phyloP scores from a whole-genome alignment of 1,140 invertebrate species.

The Olivierus martensii region DNA sequence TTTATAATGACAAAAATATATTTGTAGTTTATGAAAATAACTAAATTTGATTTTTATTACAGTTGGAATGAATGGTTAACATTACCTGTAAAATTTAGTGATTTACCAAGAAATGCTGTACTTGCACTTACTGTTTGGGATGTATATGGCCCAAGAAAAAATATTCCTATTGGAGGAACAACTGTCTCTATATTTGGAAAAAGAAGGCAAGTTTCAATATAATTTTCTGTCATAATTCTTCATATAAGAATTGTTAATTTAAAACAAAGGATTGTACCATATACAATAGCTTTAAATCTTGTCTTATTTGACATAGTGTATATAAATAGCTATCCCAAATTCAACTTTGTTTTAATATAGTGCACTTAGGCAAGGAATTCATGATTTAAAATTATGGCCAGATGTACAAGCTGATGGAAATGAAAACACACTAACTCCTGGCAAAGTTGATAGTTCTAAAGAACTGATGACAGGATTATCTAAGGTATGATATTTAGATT shows the following conservation, averaged over 20 bases:
- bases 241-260: too few species aligned
- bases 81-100: slow-evolving; percentile 79
- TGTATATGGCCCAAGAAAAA: slow-evolving; percentile 67
- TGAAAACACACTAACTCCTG: slow-evolving; percentile 56
- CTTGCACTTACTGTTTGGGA: slow-evolving; percentile 89
- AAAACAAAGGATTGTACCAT: too few species aligned
- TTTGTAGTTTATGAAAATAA: too few species aligned
- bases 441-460: slow-evolving; percentile 61
- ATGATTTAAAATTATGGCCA: slow-evolving; percentile 41
- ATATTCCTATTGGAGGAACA: slow-evolving; percentile 74
- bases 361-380: slow-evolving; percentile 33
- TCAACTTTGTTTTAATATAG: slow-evolving; percentile 5
- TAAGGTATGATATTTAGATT: slow-evolving; percentile 37
- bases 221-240: neutral
- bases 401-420: slow-evolving; percentile 51
- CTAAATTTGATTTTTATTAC: slow-evolving; percentile 19
- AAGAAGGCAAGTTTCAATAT: slow-evolving; percentile 41
- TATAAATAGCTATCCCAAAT: too few species aligned
- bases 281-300: too few species aligned
- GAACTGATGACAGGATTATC: slow-evolving; percentile 78
- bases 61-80: slow-evolving; percentile 98
- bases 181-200: slow-evolving; percentile 85
- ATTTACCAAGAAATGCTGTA: slow-evolving; percentile 75
- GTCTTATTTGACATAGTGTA: too few species aligned
- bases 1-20: too few species aligned